These are phyloP conservation scores for Notarius quadriscutis DNA, from an alignment of 2,113 vertebrate genomes.

Conservation along the genomic window DNA sequence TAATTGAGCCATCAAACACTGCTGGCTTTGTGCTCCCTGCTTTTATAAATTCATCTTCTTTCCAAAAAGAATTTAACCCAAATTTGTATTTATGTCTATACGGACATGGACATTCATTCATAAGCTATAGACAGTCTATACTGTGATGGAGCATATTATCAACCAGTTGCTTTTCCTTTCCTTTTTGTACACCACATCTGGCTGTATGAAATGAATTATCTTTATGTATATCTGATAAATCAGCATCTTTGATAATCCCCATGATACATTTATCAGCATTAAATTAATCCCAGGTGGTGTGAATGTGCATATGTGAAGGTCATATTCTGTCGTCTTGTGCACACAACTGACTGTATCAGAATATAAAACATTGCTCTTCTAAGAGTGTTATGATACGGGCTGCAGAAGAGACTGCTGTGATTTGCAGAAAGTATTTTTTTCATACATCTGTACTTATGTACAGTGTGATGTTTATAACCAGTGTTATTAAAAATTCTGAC, in stretches of 20 bases:
- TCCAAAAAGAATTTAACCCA: neutral
- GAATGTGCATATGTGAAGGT: neutral
- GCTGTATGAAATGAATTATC: neutral
- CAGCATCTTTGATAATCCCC: neutral
- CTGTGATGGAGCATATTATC: neutral
- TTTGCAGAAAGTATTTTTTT: neutral
- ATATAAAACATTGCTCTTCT: neutral
- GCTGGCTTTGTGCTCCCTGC: neutral
- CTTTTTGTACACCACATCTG: neutral
- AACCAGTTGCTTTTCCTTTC: neutral
- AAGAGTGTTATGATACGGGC: neutral
- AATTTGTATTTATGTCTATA: neutral
- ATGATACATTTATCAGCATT: neutral
- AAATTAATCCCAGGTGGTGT: neutral
- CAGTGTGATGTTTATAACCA: neutral
- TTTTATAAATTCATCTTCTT: neutral
- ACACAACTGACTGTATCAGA: neutral
- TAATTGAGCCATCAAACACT: neutral
- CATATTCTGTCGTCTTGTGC: neutral
- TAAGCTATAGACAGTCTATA: neutral
- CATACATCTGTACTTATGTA: neutral
- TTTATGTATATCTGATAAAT: neutral
- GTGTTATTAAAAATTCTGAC: neutral
- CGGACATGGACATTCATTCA: neutral
- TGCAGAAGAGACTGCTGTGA: neutral